Conservation (phyloP, 2,888 invertebrate genomes). For the Drosophila atripex region DNA sequence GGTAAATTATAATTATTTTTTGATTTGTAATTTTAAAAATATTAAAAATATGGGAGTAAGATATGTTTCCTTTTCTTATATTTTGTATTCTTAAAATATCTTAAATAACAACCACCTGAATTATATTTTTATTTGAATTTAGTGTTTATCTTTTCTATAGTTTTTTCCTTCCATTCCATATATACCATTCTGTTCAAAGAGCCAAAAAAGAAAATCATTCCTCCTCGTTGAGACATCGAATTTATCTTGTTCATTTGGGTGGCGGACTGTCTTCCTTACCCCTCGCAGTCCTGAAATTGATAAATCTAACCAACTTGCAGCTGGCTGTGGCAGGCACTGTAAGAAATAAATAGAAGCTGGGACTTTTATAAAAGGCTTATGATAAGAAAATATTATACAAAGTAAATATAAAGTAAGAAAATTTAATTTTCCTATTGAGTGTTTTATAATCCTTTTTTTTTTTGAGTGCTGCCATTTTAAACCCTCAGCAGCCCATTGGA, state of each 20-base stretch:
- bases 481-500: not conserved
- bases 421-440: not conserved
- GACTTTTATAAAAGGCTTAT: not conserved
- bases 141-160: slow-evolving; percentile 21
- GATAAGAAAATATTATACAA: not conserved
- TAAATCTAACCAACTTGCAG: slow-evolving; percentile 11
- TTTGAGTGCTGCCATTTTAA: slow-evolving; percentile 3
- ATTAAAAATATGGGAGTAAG: too few species aligned
- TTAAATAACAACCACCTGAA: not conserved
- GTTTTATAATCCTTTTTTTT: not conserved
- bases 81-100: not conserved
- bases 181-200: slow-evolving; percentile 26
- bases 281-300: slow-evolving; percentile 24
- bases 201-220: slow-evolving; percentile 26
- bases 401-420: too few species aligned
- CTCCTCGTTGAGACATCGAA: slow-evolving; percentile 40
- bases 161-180: slow-evolving; percentile 1
- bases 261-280: slow-evolving; percentile 4
- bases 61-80: too few species aligned
- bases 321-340: slow-evolving; percentile 2
- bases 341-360: not conserved
- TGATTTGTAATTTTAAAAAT: too few species aligned
- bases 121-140: slow-evolving; percentile 2
- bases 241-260: slow-evolving; percentile 64
- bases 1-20: too few species aligned